These are phyloP conservation scores for Psococerastis gibbosa DNA, from an alignment of 2,888 invertebrate species.

Conservation along the genomic window DNA sequence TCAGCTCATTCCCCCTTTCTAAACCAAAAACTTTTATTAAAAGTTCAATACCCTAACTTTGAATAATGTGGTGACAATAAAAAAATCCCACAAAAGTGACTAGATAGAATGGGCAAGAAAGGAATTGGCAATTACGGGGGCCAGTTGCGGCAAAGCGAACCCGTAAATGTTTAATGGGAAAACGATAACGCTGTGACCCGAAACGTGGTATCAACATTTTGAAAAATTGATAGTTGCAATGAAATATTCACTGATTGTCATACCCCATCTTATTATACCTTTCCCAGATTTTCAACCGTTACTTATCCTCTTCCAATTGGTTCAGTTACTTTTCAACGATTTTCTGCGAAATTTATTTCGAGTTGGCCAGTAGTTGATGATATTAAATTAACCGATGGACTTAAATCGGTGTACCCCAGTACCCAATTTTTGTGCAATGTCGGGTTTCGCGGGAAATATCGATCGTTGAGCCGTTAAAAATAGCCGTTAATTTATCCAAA, in stretches of 20 bases:
- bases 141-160: constrained; percentile 8
- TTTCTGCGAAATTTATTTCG: too few species aligned
- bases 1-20: too few species aligned
- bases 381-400: too few species aligned
- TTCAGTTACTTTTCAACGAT: too few species aligned
- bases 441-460: too few species aligned
- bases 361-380: too few species aligned
- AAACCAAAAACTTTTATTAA: background rate
- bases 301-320: too few species aligned
- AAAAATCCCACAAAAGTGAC: background rate
- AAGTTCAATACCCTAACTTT: background rate
- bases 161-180: constrained; percentile 7
- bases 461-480: too few species aligned
- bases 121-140: background rate
- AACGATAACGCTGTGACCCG: constrained; percentile 8
- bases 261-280: background rate
- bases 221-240: constrained; percentile 7
- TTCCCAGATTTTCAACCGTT: too few species aligned
- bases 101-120: background rate
- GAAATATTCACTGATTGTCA: constrained; percentile 8
- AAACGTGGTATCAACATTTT: constrained; percentile 10
- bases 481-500: too few species aligned
- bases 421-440: too few species aligned
- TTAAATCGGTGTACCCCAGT: too few species aligned
- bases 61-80: background rate